Conservation (phyloP, 1,140 invertebrate genomes). For the Carposina sasakii region DNA sequence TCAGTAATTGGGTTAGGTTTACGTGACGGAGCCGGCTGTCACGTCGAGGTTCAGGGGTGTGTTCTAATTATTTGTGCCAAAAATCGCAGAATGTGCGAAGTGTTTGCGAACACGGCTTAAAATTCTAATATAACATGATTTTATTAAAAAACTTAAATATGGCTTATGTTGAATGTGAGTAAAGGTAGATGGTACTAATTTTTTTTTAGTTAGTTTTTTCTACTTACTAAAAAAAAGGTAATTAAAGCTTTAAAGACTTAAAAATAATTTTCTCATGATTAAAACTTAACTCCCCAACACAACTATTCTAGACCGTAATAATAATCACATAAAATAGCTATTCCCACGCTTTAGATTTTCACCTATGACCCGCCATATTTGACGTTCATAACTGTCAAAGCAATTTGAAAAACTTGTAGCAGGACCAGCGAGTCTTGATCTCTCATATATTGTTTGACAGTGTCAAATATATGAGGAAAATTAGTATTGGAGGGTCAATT, state of each 20-base stretch:
- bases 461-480: not conserved
- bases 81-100: slow-evolving; percentile 15
- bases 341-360: slow-evolving; percentile 52
- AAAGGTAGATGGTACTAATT: too few species aligned
- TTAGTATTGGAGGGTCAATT: slow-evolving; percentile 21
- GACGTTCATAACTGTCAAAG: slow-evolving; percentile 51
- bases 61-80: slow-evolving; percentile 62
- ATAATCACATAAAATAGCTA: slow-evolving; percentile 17
- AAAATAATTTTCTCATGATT: too few species aligned
- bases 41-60: slow-evolving; percentile 52
- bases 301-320: too few species aligned
- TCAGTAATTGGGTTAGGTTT: slow-evolving; percentile 65
- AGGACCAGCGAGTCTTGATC: slow-evolving; percentile 32
- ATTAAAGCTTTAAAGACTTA: too few species aligned
- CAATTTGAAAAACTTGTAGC: slow-evolving; percentile 16
- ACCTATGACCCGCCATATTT: slow-evolving; percentile 47
- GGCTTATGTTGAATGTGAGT: too few species aligned
- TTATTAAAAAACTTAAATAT: too few species aligned
- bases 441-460: slow-evolving; percentile 5
- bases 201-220: too few species aligned
- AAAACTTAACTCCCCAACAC: too few species aligned
- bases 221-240: too few species aligned
- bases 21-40: slow-evolving; percentile 54
- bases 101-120: not conserved
- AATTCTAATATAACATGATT: too few species aligned